Evolutionary conservation across 2,888 invertebrate species (phyloP).

Genomic region (Platynereis dumerilii): DNA sequence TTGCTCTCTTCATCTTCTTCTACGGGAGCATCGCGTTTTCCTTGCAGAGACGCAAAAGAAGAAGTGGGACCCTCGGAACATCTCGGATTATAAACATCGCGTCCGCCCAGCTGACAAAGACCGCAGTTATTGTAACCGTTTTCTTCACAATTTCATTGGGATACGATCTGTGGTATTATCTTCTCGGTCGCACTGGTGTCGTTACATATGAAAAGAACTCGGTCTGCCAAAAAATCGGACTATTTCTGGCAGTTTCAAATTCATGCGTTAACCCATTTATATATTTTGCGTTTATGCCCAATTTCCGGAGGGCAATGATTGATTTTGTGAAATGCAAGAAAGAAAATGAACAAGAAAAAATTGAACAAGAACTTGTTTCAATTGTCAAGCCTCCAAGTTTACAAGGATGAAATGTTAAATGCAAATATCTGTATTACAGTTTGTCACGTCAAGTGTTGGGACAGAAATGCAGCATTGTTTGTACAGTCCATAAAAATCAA

Average conservation of each 20-base stretch:
- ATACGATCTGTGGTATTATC: conserved; percentile 18
- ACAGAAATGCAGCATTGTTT: too few relatives aligned
- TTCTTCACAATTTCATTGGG: conserved; percentile 19
- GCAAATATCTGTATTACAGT: too few relatives aligned
- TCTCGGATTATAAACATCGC: conserved; percentile 9
- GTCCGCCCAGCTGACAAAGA: conserved; percentile 19
- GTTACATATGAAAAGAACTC: conserved; percentile 13
- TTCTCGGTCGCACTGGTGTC: conserved; percentile 14
- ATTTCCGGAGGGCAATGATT: conserved; percentile 6
- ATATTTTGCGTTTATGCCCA: conserved; percentile 23
- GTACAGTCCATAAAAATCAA: too few relatives aligned
- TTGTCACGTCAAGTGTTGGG: too few relatives aligned
- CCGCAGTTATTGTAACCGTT: conserved; percentile 20
- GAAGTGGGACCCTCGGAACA: not conserved
- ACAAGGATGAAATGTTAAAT: too few relatives aligned
- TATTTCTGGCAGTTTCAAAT: conserved; percentile 21
- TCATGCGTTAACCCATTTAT: conserved; percentile 19
- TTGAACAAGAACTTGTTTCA: too few relatives aligned
- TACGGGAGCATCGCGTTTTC: not conserved
- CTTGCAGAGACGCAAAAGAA: not conserved
- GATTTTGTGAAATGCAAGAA: not conserved
- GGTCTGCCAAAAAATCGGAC: conserved; percentile 10
- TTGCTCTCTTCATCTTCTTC: not conserved
- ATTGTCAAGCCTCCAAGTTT: too few relatives aligned
- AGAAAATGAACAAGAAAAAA: too few relatives aligned